phyloP scores from a whole-genome alignment of 1,140 invertebrate species.

The Laupala kohalensis region DNA sequence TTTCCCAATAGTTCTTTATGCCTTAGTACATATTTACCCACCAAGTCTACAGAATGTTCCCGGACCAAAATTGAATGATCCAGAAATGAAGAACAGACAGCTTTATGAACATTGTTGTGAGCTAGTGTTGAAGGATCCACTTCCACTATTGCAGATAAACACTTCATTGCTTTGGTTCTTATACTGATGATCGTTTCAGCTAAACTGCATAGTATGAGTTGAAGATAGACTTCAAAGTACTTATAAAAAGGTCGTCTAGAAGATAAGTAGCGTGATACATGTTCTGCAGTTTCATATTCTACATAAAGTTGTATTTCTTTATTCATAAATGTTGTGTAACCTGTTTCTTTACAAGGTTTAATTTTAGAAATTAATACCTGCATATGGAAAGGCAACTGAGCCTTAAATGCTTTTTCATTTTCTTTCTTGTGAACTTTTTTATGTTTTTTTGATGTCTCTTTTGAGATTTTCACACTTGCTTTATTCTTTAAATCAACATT shows the following conservation, averaged over 20 bases:
- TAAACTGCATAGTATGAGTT: neutral
- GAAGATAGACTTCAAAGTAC: neutral
- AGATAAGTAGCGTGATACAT: neutral
- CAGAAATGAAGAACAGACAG: neutral
- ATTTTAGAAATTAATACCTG: too few relatives aligned
- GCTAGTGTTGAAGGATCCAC: neutral
- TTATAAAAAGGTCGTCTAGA: neutral
- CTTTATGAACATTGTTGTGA: neutral
- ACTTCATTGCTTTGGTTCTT: neutral
- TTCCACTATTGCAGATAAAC: neutral
- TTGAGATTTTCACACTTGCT: neutral
- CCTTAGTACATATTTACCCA: slow-evolving; percentile 44
- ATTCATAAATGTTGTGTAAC: neutral
- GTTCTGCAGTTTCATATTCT: neutral
- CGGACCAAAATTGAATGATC: slow-evolving; percentile 36
- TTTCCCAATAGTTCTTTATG: slow-evolving; percentile 38
- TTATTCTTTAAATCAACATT: too few relatives aligned
- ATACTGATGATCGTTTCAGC: neutral
- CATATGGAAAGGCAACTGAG: neutral
- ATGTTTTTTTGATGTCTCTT: neutral
- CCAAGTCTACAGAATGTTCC: slow-evolving; percentile 43
- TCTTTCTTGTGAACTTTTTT: neutral
- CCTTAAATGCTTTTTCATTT: neutral
- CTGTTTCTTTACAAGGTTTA: too few relatives aligned
- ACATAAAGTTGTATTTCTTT: neutral